Percentiles rank a stretch among this genome's conserved stretches.
Conservation (phyloP, 1,140 invertebrate species). For the Samia ricini region DNA sequence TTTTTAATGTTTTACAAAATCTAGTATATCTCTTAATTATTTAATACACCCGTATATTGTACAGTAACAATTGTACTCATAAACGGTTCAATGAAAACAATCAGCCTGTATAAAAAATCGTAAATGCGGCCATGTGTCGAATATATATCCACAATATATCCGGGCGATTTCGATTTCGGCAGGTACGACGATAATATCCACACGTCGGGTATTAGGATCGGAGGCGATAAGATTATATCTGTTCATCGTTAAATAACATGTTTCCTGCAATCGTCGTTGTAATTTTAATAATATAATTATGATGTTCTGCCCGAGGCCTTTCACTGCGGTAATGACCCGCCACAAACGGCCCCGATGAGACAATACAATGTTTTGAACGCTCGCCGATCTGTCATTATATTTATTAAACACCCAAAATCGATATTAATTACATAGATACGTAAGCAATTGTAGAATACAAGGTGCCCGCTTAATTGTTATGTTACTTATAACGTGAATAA, state of each 20-base stretch:
- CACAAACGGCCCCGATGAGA: conserved; percentile 29
- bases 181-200: conserved; percentile 73
- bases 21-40: too few relatives aligned
- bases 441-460: neutral
- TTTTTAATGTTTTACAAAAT: too few relatives aligned
- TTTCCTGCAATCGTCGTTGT: conserved; percentile 71
- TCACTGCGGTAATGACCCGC: conserved; percentile 42
- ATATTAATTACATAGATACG: conserved; percentile 2
- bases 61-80: neutral
- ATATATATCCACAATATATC: conserved; percentile 54
- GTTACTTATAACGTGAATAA: neutral
- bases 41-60: too few relatives aligned
- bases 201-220: conserved; percentile 73
- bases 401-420: conserved; percentile 15
- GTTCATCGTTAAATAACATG: conserved; percentile 72
- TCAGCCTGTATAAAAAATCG: conserved; percentile 27
- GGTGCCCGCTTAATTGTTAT: neutral
- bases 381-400: conserved; percentile 24
- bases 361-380: conserved; percentile 25
- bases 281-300: conserved; percentile 75
- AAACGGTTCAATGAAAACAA: neutral
- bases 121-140: conserved; percentile 41
- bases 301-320: conserved; percentile 53
- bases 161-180: conserved; percentile 68
- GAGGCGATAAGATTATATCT: conserved; percentile 71